These are phyloP conservation scores for Morpho helenor DNA, from an alignment of 2,888 invertebrate genomes.

Conservation along the genomic window DNA sequence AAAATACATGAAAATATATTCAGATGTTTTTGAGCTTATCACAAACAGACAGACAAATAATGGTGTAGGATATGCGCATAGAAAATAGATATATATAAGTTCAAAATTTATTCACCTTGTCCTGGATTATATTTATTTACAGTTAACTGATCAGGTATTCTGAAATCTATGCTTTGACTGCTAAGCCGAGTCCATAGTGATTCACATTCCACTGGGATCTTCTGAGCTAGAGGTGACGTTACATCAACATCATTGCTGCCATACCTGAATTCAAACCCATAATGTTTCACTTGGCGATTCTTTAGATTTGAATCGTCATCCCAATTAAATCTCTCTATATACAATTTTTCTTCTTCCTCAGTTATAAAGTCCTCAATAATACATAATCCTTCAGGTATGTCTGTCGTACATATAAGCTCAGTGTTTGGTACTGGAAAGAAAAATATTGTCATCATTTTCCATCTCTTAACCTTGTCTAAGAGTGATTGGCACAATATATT, in stretches of 20 bases:
- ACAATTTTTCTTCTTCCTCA: slow-evolving; percentile 80
- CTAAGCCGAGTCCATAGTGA: slow-evolving; percentile 81
- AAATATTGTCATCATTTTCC: neutral
- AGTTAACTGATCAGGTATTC: slow-evolving; percentile 89
- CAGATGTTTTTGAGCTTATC: too few species aligned
- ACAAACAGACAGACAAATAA: too few species aligned
- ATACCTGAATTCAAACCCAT: slow-evolving; percentile 95
- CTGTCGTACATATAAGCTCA: slow-evolving; percentile 48
- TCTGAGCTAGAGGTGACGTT: slow-evolving; percentile 80
- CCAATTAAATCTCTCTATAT: slow-evolving; percentile 81
- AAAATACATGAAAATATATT: too few species aligned
- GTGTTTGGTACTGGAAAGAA: slow-evolving; percentile 57
- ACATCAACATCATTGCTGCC: slow-evolving; percentile 91
- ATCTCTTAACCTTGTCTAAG: too few species aligned
- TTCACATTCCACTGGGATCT: slow-evolving; percentile 85
- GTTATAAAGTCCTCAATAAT: slow-evolving; percentile 86
- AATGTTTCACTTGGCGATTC: slow-evolving; percentile 92
- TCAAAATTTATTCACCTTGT: slow-evolving; percentile 78
- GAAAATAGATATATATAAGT: too few species aligned
- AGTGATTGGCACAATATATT: too few species aligned
- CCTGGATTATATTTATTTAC: slow-evolving; percentile 91
- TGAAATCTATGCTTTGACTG: slow-evolving; percentile 47
- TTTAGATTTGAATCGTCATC: slow-evolving; percentile 78
- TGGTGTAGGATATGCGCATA: too few species aligned
- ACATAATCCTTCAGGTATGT: slow-evolving; percentile 83